Evolutionary conservation across 2,113 vertebrate species (phyloP).

Genomic region (Neopipo cinnamomea): DNA sequence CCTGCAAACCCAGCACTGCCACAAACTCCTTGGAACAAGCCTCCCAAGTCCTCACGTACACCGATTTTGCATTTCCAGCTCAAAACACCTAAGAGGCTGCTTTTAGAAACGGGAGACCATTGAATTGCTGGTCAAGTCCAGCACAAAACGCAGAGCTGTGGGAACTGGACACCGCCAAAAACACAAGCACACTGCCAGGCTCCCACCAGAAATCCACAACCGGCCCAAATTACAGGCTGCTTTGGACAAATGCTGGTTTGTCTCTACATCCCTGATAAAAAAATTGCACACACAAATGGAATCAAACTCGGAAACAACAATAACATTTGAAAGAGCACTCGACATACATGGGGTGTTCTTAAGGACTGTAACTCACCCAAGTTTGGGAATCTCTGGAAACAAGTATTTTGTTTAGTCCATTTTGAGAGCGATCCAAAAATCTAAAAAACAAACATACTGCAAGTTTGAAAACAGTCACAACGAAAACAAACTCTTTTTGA

Average conservation of each 20-base stretch:
- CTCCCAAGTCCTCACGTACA: rapidly evolving
- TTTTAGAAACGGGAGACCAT: rapidly evolving
- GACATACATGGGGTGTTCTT: rapidly evolving
- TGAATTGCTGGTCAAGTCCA: not conserved
- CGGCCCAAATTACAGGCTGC: not conserved
- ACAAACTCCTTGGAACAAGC: not conserved
- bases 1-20: not conserved
- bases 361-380: not conserved
- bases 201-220: not conserved
- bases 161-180: not conserved
- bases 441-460: not conserved
- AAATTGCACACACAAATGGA: not conserved
- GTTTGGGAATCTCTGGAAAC: not conserved
- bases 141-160: not conserved
- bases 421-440: not conserved
- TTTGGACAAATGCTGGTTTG: not conserved
- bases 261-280: not conserved
- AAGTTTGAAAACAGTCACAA: not conserved
- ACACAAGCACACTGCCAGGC: too few relatives aligned
- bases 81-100: not conserved
- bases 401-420: not conserved
- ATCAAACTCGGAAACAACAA: not conserved
- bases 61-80: not conserved
- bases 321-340: not conserved
- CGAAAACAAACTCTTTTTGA: not conserved